phyloP scores from a whole-genome alignment of 2,797 vertebrate genomes.

The Knipowitschia caucasica region DNA sequence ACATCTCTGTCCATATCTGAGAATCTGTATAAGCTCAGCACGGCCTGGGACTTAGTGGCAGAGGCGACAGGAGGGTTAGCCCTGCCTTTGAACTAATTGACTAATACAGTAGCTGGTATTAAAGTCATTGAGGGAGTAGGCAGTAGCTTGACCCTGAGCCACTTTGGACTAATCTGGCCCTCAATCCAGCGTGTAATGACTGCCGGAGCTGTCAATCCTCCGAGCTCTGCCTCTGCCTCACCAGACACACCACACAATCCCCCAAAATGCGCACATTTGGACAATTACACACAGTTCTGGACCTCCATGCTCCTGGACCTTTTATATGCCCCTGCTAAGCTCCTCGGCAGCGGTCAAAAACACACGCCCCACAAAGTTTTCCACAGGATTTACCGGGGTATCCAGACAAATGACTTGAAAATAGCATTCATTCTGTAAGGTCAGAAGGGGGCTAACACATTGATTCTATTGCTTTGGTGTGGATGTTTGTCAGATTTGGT shows the following conservation, averaged over 20 bases:
- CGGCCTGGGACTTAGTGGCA: conserved; percentile 30
- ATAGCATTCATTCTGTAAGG: not conserved
- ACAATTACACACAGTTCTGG: conserved; percentile 13
- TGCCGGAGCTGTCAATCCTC: conserved; percentile 98
- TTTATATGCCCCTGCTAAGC: conserved; percentile 8
- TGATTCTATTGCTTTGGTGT: conserved; percentile 14
- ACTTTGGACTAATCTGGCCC: conserved; percentile 99
- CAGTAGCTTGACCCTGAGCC: conserved; percentile 98
- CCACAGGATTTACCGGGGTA: conserved; percentile 21
- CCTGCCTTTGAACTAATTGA: conserved; percentile 97
- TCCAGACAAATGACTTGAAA: not conserved
- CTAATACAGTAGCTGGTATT: conserved; percentile 99
- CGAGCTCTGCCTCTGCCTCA: conserved; percentile 83
- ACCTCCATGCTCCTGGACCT: conserved; percentile 15
- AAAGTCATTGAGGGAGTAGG: conserved; percentile 99
- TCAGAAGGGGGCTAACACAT: not conserved
- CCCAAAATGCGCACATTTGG: conserved; percentile 10
- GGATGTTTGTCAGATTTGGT: conserved; percentile 16
- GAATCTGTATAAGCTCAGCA: conserved; percentile 27
- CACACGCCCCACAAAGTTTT: conserved; percentile 17
- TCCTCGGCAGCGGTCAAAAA: conserved; percentile 20
- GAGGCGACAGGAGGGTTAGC: conserved; percentile 71
- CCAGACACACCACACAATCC: conserved; percentile 15
- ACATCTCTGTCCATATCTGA: no score
- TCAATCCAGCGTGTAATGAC: conserved; percentile 99